These are phyloP conservation scores for Lophius piscatorius DNA, from an alignment of 2,113 vertebrate species.

Conservation along the genomic window DNA sequence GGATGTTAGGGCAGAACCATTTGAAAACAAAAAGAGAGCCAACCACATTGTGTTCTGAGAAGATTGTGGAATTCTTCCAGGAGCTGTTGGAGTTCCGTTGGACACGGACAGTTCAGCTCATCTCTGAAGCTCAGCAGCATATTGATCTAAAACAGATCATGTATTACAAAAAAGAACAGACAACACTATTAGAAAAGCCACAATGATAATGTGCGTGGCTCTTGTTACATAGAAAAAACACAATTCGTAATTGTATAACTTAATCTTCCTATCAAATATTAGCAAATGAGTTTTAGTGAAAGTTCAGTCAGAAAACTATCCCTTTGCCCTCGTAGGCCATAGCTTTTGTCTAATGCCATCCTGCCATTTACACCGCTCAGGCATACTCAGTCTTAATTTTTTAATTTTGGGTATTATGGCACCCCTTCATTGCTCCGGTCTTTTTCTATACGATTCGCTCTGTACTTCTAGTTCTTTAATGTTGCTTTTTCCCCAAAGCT, in stretches of 20 bases:
- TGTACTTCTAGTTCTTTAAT: too few relatives aligned
- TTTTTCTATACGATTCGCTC: too few relatives aligned
- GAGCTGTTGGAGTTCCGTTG: slow-evolving; percentile 86
- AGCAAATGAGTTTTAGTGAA: too few relatives aligned
- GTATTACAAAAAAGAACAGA: not conserved
- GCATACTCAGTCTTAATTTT: too few relatives aligned
- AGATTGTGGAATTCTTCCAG: slow-evolving; percentile 90
- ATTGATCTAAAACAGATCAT: slow-evolving; percentile 83
- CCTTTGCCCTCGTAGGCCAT: too few relatives aligned
- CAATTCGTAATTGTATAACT: not conserved
- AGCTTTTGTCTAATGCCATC: too few relatives aligned
- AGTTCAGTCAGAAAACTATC: too few relatives aligned
- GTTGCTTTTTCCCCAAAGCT: too few relatives aligned
- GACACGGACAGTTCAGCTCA: slow-evolving; percentile 87
- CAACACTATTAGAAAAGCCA: not conserved
- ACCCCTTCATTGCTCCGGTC: too few relatives aligned
- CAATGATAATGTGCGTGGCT: not conserved
- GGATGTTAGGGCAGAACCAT: slow-evolving; percentile 12
- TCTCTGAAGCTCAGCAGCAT: slow-evolving; percentile 92
- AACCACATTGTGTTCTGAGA: slow-evolving; percentile 90
- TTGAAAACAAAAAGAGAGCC: slow-evolving; percentile 14
- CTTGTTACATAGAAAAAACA: not conserved
- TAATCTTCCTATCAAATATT: not conserved
- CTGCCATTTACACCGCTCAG: too few relatives aligned
- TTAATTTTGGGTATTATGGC: too few relatives aligned